Percentiles rank a stretch among this genome's conserved stretches.
Evolutionary conservation across 2,113 vertebrate species (phyloP).

Genomic region (Clupea harengus): DNA sequence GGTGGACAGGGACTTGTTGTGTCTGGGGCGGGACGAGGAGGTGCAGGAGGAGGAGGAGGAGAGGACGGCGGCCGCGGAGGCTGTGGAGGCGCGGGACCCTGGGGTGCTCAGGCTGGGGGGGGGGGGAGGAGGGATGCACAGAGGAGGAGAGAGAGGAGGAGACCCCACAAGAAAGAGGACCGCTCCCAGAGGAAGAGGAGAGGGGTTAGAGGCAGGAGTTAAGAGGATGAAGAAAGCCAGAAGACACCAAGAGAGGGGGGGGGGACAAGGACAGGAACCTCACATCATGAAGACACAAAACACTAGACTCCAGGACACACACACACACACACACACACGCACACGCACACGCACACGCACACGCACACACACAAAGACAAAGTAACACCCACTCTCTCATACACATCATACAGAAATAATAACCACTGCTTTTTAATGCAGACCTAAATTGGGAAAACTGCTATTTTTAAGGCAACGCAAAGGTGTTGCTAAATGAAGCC

Average conservation of each 20-base stretch:
- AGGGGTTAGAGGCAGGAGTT: neutral
- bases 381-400: too few species aligned
- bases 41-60: constrained; percentile 72
- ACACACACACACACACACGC: neutral
- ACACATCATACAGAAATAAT: too few species aligned
- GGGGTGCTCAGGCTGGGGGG: constrained; percentile 73
- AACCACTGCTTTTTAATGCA: too few species aligned
- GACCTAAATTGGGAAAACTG: too few species aligned
- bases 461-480: too few species aligned
- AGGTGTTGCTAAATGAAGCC: too few species aligned
- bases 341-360: neutral
- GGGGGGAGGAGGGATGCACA: constrained; percentile 28
- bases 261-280: neutral
- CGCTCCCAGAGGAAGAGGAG: neutral
- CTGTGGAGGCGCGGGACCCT: constrained; percentile 76
- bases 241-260: neutral
- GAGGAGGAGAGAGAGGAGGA: constrained; percentile 44
- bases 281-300: neutral
- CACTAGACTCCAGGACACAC: neutral
- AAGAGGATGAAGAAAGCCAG: neutral
- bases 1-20: constrained; percentile 80
- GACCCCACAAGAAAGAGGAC: neutral
- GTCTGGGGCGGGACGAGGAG: constrained; percentile 60
- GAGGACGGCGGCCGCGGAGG: constrained; percentile 70
- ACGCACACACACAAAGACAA: neutral